Evolutionary conservation across 2,888 invertebrate genomes (phyloP).

Genomic region (Drosophila maculinotata): DNA sequence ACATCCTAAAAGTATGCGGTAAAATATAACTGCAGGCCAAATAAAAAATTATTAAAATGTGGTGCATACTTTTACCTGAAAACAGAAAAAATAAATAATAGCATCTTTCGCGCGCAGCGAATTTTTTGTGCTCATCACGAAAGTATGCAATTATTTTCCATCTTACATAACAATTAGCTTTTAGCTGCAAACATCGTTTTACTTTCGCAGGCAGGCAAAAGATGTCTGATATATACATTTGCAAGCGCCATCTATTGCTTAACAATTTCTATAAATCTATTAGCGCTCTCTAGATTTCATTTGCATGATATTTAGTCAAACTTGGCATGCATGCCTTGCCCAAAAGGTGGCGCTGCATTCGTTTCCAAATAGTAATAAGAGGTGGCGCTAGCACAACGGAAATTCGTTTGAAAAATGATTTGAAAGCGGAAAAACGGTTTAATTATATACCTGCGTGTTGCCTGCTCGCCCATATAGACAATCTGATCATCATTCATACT

Average conservation of each 20-base stretch:
- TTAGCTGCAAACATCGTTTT: background rate
- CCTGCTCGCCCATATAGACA: constrained; percentile 83
- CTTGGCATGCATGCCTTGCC: constrained; percentile 62
- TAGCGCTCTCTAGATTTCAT: background rate
- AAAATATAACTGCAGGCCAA: too few relatives aligned
- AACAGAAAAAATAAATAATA: too few relatives aligned
- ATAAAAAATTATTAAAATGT: too few relatives aligned
- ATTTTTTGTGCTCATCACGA: too few relatives aligned
- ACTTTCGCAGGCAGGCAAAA: background rate
- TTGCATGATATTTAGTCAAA: constrained; percentile 6
- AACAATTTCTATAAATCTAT: fast-evolving
- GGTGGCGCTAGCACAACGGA: constrained; percentile 68
- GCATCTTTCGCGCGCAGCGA: too few relatives aligned
- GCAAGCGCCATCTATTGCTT: constrained; percentile 27
- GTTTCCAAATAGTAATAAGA: constrained; percentile 82
- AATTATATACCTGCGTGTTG: constrained; percentile 73
- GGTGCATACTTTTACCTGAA: too few relatives aligned
- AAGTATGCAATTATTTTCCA: too few relatives aligned
- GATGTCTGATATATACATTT: background rate
- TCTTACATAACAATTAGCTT: constrained; percentile 6
- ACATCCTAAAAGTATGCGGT: too few relatives aligned
- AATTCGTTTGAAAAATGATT: background rate
- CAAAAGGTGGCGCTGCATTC: constrained; percentile 82
- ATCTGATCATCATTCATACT: constrained; percentile 29
- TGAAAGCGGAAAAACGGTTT: background rate